Conservation (phyloP, 2,113 vertebrate genomes). For the Blennius ocellaris region DNA sequence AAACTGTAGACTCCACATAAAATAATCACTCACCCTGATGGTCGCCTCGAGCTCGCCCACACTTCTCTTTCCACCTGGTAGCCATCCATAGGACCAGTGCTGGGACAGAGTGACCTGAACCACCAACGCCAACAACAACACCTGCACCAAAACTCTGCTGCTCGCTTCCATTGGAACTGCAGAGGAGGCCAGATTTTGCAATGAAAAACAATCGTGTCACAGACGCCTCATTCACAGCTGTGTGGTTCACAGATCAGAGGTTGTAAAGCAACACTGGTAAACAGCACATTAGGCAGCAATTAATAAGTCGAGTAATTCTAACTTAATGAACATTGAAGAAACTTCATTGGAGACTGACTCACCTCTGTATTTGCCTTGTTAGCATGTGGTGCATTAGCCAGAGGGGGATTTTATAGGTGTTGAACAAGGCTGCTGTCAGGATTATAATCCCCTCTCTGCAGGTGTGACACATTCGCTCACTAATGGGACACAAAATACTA, state of each 20-base stretch:
- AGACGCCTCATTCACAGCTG: slow-evolving; percentile 32
- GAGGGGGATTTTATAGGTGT: slow-evolving; percentile 76
- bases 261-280: slow-evolving; percentile 39
- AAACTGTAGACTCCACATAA: slow-evolving; percentile 25
- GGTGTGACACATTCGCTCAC: slow-evolving; percentile 79
- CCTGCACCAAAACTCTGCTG: slow-evolving; percentile 74
- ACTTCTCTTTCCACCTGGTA: slow-evolving; percentile 85
- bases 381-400: slow-evolving; percentile 68
- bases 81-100: slow-evolving; percentile 86
- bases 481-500: slow-evolving; percentile 74
- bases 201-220: slow-evolving; percentile 54
- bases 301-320: slow-evolving; percentile 55
- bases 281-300: slow-evolving; percentile 48
- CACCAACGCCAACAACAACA: slow-evolving; percentile 78
- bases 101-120: slow-evolving; percentile 79
- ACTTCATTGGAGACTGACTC: slow-evolving; percentile 55
- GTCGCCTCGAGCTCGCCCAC: slow-evolving; percentile 81
- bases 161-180: slow-evolving; percentile 76
- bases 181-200: slow-evolving; percentile 52
- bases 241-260: slow-evolving; percentile 17
- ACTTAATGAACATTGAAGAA: slow-evolving; percentile 54
- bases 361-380: slow-evolving; percentile 73
- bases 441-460: slow-evolving; percentile 81
- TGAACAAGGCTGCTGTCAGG: slow-evolving; percentile 61
- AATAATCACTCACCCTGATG: slow-evolving; percentile 74